A percentile compares a stretch with the other conserved stretches of the same genome.
These are phyloP conservation scores for Ophioderma brevispina DNA, from an alignment of 35 echinoderm and acorn worm genomes.

Conservation along the genomic window DNA sequence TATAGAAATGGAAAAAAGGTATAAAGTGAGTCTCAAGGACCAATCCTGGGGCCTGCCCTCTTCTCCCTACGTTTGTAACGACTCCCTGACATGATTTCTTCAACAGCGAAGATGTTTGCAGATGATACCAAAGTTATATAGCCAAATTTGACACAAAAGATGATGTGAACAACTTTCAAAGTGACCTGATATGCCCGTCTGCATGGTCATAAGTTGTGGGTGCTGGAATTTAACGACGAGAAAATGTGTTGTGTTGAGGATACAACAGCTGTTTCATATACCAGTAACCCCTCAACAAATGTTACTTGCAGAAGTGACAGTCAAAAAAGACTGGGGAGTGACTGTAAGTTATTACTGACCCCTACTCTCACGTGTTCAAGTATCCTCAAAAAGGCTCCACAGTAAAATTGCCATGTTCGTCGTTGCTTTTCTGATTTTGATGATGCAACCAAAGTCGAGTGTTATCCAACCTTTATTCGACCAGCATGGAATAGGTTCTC, in stretches of 20 bases:
- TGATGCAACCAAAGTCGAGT: not conserved
- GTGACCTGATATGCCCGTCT: conserved; percentile 27
- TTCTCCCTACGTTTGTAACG: conserved; percentile 47
- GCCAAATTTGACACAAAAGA: not conserved
- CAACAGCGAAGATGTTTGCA: conserved; percentile 37
- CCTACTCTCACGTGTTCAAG: not conserved
- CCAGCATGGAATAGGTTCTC: not conserved
- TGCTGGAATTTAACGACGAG: too few relatives aligned
- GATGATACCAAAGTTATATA: conserved; percentile 55
- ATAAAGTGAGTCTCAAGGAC: conserved; percentile 52
- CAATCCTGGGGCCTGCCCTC: conserved; percentile 13
- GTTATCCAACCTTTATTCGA: not conserved
- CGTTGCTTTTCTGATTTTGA: too few relatives aligned
- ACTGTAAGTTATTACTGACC: not conserved
- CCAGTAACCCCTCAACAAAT: not conserved
- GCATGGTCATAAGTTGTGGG: conserved; percentile 47
- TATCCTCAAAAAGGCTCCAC: not conserved
- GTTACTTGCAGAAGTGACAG: not conserved
- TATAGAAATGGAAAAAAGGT: conserved; percentile 27
- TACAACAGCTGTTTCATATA: not conserved
- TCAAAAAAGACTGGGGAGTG: too few relatives aligned
- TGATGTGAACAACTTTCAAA: conserved; percentile 35
- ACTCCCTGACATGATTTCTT: conserved; percentile 17
- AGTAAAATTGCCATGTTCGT: not conserved
- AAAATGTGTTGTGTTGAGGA: conserved; percentile 44